These are phyloP conservation scores for Formica selysi DNA, from an alignment of 1,140 invertebrate species.

Conservation along the genomic window DNA sequence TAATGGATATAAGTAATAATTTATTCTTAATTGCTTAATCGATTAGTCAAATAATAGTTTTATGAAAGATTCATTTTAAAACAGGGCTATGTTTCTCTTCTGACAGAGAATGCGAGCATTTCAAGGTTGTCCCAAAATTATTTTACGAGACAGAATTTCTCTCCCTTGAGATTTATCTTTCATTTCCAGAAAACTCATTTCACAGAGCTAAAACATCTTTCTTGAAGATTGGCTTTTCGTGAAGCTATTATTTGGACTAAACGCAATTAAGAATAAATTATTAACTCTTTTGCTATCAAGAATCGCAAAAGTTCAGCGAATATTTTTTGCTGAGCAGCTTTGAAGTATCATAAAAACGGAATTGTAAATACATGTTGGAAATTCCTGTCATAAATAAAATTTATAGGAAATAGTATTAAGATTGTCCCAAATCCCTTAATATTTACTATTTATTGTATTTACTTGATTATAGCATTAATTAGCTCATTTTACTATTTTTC, in stretches of 20 bases:
- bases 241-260: constrained; percentile 18
- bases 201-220: neutral
- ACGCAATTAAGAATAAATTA: constrained; percentile 20
- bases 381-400: neutral
- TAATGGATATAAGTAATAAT: too few relatives aligned
- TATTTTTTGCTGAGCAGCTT: neutral
- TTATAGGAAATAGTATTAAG: neutral
- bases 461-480: neutral
- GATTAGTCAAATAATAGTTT: too few relatives aligned
- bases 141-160: constrained; percentile 6
- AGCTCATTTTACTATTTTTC: neutral
- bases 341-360: neutral
- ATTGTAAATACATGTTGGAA: too few relatives aligned
- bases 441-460: neutral
- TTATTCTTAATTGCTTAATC: too few relatives aligned
- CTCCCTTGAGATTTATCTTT: constrained; percentile 22
- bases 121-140: constrained; percentile 25
- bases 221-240: neutral
- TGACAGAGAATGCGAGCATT: constrained; percentile 12
- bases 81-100: neutral
- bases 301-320: neutral
- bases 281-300: neutral
- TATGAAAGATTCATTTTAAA: neutral
- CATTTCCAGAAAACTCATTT: constrained; percentile 20
- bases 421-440: neutral